phyloP scores from a whole-genome alignment of 2,113 vertebrate genomes.

The Dasyornis broadbenti region DNA sequence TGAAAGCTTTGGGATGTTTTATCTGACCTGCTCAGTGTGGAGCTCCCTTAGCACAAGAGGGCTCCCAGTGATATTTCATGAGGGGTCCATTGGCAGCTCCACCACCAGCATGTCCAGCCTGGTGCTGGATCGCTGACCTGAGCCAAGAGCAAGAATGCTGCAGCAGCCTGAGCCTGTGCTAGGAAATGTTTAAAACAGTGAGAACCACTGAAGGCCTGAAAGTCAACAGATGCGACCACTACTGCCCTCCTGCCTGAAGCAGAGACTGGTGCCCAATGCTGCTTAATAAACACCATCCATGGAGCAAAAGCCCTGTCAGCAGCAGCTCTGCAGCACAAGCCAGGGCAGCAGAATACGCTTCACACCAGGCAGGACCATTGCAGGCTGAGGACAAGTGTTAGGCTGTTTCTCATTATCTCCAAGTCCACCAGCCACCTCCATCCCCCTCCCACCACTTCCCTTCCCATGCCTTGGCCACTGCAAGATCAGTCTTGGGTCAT shows the following conservation, averaged over 20 bases:
- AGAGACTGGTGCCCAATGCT: not conserved
- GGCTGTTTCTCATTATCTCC: not conserved
- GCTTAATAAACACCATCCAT: not conserved
- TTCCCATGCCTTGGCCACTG: not conserved
- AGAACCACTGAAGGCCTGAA: not conserved
- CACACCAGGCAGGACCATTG: not conserved
- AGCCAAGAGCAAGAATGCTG: not conserved
- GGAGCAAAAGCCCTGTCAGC: not conserved
- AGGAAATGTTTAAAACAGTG: not conserved
- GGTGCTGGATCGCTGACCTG: not conserved
- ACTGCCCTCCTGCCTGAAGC: not conserved
- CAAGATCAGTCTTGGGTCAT: slow-evolving; percentile 52
- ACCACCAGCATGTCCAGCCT: not conserved
- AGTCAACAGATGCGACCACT: not conserved
- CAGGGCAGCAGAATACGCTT: not conserved
- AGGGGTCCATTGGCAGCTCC: not conserved
- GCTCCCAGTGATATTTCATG: too few relatives aligned
- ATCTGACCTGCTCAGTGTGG: not conserved
- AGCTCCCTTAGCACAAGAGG: not conserved
- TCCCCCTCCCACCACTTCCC: not conserved
- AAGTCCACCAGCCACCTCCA: not conserved
- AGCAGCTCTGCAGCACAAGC: not conserved
- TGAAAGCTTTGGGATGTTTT: not conserved
- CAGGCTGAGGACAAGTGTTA: not conserved
- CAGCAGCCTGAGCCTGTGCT: not conserved